Evolutionary conservation across 2,888 invertebrate species (phyloP), one percentile per base, ranked within the genome.

Genomic region (Spatulosminthurus flaviceps): DNA sequence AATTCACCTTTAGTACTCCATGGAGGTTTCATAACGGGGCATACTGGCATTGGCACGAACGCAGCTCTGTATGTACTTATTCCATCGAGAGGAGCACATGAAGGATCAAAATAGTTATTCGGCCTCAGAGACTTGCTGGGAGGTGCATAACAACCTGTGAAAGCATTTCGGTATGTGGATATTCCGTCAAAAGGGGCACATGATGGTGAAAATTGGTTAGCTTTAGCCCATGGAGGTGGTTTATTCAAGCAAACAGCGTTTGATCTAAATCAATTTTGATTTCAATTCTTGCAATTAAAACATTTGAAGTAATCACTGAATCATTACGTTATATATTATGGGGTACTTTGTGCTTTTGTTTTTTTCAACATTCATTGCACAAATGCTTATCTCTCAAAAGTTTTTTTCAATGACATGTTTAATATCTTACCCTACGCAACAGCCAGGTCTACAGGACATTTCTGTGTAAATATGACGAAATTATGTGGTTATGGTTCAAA

Each of bases 91-190:
- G 70, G 75, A 22, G 80, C 82, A 19, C 78, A 76, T 9, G 81
- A 77, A 16, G 80, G 78, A 34, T 81, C 81, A 42, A 80, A 77
- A 64, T 34, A 78, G 24, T 7, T 70, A 0, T 19, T 22, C n/a
- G 82, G 84, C 60, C 81, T 82, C 29, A 78, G 66, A 29, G 70
- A 79, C 41, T 51, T 61, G 0, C 80, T 80, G n/a, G 78, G 81
- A 0, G 70, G 74, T 2, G 78, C 80, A 16, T 42, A 77, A n/a
- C 78, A 78, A 9, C 81, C 81, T n/a, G 61, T 66, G 61, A 64
- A 84, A 5, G 81, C 76, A 28, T 69, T 73, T 41, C 82, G 71
- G 73, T 84, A 84, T 0, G 78, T 77, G 0, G 82, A 80, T 19
- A 78, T 66, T 26, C 81, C 81, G 42, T 80, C 73, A 64, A 81